Conservation (phyloP, 2,113 vertebrate species). For the Atherinomorus stipes region DNA sequence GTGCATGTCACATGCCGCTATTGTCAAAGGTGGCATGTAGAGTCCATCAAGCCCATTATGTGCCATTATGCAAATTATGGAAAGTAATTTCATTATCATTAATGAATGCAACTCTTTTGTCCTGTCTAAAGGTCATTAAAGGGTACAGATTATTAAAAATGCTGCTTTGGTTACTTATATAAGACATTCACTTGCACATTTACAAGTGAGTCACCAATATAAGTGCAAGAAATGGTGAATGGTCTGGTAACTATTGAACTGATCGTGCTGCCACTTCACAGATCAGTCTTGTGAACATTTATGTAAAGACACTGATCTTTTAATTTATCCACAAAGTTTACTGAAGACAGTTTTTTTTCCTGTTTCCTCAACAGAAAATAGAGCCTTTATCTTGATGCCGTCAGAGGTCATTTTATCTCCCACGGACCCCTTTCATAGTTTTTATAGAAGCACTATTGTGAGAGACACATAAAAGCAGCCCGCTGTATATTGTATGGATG, state of each 20-base stretch:
- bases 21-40: constrained; percentile 69
- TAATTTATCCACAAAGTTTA: background rate
- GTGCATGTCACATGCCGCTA: constrained; percentile 46
- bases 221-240: constrained; percentile 9
- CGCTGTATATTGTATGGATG: constrained; percentile 13
- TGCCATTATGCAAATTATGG: constrained; percentile 73
- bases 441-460: constrained; percentile 60
- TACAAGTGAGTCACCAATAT: constrained; percentile 53
- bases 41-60: constrained; percentile 65
- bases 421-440: constrained; percentile 27
- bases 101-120: constrained; percentile 61
- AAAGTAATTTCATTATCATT: constrained; percentile 58
- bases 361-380: background rate
- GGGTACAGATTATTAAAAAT: constrained; percentile 11
- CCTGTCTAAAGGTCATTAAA: constrained; percentile 25
- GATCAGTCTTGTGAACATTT: background rate
- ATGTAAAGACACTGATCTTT: background rate
- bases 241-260: constrained; percentile 13
- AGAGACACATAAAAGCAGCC: constrained; percentile 41
- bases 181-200: constrained; percentile 26
- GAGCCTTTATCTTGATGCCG: constrained; percentile 16
- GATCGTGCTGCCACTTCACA: constrained; percentile 26
- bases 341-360: background rate
- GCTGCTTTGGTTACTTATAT: constrained; percentile 13
- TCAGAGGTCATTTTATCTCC: background rate